A percentile compares a stretch with the other conserved stretches of the same genome.
phyloP scores from a whole-genome alignment of 2,888 invertebrate genomes.

The Cheilosia grossa region DNA sequence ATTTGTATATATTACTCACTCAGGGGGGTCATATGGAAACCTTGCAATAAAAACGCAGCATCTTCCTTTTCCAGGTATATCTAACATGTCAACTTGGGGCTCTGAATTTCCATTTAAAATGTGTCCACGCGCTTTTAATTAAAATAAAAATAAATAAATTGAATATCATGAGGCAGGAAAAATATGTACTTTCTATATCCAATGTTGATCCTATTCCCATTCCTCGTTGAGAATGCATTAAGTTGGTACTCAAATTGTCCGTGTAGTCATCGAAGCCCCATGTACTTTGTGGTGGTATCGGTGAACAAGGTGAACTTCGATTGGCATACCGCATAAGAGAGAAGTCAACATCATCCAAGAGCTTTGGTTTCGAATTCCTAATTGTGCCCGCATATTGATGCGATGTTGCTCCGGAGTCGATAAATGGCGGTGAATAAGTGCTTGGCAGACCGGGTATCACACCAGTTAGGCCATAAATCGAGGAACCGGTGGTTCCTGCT shows the following conservation, averaged over 20 bases:
- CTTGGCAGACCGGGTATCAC: constrained; percentile 79
- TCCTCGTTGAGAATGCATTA: constrained; percentile 86
- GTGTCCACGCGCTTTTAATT: constrained; percentile 80
- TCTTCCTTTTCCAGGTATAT: constrained; percentile 96
- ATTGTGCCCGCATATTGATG: constrained; percentile 87
- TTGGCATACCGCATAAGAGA: constrained; percentile 86
- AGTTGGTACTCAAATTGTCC: constrained; percentile 86
- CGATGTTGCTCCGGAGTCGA: constrained; percentile 82
- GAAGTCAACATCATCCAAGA: constrained; percentile 89
- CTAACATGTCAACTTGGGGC: constrained; percentile 94
- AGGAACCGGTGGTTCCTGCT: constrained; percentile 79
- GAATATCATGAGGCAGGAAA: not conserved
- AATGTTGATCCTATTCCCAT: constrained; percentile 83
- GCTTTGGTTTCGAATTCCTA: constrained; percentile 87
- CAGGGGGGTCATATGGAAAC: constrained; percentile 88
- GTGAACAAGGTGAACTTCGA: constrained; percentile 87
- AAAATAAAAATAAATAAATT: constrained; percentile 1
- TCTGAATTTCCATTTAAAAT: constrained; percentile 86
- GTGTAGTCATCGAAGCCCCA: constrained; percentile 87
- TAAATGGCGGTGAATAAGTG: constrained; percentile 80
- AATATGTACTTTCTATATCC: constrained; percentile 82
- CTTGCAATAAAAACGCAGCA: constrained; percentile 97
- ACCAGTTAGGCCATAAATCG: constrained; percentile 79
- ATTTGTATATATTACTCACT: constrained; percentile 83
- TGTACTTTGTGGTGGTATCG: constrained; percentile 85